Conservation (phyloP, 2,113 vertebrate genomes). For the Thinocorus orbignyianus region DNA sequence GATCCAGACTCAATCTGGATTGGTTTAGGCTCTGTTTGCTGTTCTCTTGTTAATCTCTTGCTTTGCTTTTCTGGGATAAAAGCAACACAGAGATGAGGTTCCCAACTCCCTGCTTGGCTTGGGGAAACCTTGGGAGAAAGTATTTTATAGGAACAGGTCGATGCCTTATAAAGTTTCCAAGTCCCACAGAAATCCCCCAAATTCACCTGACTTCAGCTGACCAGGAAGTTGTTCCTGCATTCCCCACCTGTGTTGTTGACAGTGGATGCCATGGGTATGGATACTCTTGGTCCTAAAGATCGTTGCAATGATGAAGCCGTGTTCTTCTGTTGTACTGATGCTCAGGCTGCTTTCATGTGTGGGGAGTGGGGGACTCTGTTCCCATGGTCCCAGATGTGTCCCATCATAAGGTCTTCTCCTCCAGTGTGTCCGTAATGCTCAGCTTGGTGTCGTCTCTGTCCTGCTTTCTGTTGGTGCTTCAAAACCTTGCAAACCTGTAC, state of each 20-base stretch:
- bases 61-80: neutral
- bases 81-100: neutral
- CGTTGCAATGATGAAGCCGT: fast-evolving
- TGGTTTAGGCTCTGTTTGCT: neutral
- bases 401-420: neutral
- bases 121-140: neutral
- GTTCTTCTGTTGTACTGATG: neutral
- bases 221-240: neutral
- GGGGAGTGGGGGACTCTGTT: neutral
- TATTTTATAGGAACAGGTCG: neutral
- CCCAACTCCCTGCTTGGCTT: neutral
- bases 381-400: neutral
- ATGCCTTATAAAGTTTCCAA: neutral
- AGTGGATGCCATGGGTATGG: neutral
- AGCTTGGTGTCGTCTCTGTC: neutral
- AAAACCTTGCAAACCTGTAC: neutral
- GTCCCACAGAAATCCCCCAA: neutral
- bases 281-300: neutral
- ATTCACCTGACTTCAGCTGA: neutral
- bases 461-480: neutral
- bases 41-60: neutral
- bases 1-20: neutral
- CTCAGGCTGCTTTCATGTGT: no score
- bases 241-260: neutral
- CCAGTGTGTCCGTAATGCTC: neutral